Evolutionary conservation across 2,888 invertebrate species (phyloP).

Genomic region (Rotaria sp.): DNA sequence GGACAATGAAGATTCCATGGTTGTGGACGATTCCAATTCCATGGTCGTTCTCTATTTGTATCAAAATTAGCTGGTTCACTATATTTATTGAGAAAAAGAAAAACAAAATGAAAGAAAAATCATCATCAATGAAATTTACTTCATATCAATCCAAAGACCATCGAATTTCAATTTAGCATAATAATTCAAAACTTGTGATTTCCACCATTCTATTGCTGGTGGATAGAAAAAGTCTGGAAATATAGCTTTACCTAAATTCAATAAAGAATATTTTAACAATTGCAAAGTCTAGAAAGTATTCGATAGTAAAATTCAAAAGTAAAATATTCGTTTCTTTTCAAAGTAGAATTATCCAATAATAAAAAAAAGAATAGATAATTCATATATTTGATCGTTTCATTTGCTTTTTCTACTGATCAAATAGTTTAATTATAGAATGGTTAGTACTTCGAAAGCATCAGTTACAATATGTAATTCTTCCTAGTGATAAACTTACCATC

Average conservation of each 20-base stretch:
- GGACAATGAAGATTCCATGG: constrained; percentile 52
- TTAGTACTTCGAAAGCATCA: no score
- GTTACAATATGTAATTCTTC: no score
- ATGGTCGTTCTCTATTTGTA: constrained; percentile 39
- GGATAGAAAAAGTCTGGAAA: constrained; percentile 41
- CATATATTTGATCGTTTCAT: no score
- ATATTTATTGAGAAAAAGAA: no score
- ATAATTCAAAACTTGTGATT: constrained; percentile 43
- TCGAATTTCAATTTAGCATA: constrained; percentile 43
- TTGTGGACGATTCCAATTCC: constrained; percentile 42
- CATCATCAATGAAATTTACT: constrained; percentile 18
- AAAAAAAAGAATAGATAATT: no score
- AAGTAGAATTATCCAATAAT: no score
- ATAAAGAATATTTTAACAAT: no score
- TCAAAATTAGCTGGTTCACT: constrained; percentile 54
- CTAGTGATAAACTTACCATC: not conserved
- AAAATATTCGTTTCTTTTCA: no score
- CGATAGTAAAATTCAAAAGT: no score
- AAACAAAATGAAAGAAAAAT: no score
- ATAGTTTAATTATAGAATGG: not conserved
- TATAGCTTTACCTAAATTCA: no score
- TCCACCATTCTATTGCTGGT: constrained; percentile 45
- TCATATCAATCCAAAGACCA: constrained; percentile 45
- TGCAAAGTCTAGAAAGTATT: no score
- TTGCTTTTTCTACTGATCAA: constrained; percentile 29